Base-by-base conservation (phyloP, 2,113 vertebrate species). In the Plotosus lineatus region DNA sequence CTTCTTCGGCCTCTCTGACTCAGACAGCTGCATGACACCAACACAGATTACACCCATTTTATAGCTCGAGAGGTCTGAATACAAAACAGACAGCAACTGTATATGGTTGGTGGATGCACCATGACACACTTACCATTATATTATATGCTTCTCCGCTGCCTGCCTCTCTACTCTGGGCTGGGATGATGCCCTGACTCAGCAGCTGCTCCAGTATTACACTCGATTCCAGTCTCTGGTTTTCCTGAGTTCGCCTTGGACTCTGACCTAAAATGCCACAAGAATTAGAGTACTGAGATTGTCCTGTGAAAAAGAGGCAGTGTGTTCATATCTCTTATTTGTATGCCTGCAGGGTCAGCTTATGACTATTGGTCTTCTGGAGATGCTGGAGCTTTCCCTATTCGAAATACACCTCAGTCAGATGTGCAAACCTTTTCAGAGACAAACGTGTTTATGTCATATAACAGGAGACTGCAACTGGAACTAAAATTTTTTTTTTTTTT, bases 181-280 rank as follows among this genome's bases (percentile, higher is more conserved):
- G 91, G 83, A 96, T 95, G 90, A 96, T 95, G 80, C 95, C 94
- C 84, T 96, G 92, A 61, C 85, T 91, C 79, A 91, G 92, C 69
- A 96, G 89, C 85, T 98, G 94, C 81, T 96, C 90, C 84, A 96
- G 90, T 83, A 97, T 94, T 10, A 95, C 94, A 66, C 91, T 93
- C 83, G 94, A 94, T 42, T 90, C 90, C 23, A 84, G 91, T 46
- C 92, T 90, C 65, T 92, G 60, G 72, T 69, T 63, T 87, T 90
- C 85, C 72, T 85, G 87, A 73, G 76, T 55, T 3, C 92, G 76
- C 63, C 87, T 81, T 42, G 77, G 78, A 80, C 69, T 81, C 0
- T 0, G 75, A 53, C 58, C 21, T 81, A 76, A 78, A 0, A 77
- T 87, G 23, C 51, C 75, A 80, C 51, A 82, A 63, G 84, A 77